Conservation (phyloP, 2,113 vertebrate species). For the Osmerus eperlanus region DNA sequence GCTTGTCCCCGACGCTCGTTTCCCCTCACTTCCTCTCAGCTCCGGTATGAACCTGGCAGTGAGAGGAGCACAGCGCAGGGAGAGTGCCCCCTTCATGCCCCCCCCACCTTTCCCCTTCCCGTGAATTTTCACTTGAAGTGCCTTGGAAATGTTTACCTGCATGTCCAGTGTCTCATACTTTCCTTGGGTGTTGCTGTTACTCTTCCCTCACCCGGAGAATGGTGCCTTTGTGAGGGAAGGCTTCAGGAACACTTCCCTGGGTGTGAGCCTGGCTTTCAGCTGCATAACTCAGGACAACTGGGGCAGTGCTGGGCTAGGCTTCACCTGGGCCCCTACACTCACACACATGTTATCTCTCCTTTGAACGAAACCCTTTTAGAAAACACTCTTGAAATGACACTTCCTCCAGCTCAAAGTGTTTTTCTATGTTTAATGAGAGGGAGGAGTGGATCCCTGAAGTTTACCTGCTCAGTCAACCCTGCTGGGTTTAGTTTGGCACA, state of each 20-base stretch:
- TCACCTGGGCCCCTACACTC: conserved; percentile 4
- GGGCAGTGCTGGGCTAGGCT: conserved; percentile 20
- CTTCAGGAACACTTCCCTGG: conserved; percentile 35
- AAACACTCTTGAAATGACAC: conserved; percentile 40
- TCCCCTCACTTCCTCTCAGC: conserved; percentile 3
- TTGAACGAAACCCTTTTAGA: conserved; percentile 27
- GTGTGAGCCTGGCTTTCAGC: conserved; percentile 28
- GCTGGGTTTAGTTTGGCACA: conserved; percentile 52
- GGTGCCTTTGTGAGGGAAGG: conserved; percentile 59
- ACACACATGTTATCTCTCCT: conserved; percentile 7
- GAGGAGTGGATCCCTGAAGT: conserved; percentile 33
- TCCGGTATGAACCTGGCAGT: background rate
- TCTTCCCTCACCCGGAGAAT: conserved; percentile 54
- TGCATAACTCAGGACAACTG: conserved; percentile 17
- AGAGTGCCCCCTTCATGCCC: conserved; percentile 21
- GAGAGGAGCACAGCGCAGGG: conserved; percentile 32
- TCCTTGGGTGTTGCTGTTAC: conserved; percentile 60
- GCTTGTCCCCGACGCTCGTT: conserved; percentile 23
- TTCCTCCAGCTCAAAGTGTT: conserved; percentile 10
- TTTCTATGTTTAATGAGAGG: conserved; percentile 39
- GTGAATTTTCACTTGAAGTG: conserved; percentile 36
- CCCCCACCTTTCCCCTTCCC: too few species aligned
- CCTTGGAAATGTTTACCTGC: conserved; percentile 63
- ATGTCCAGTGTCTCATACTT: conserved; percentile 59
- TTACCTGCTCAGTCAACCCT: conserved; percentile 35